These are phyloP conservation scores for Philonicus albiceps DNA, from an alignment of 2,888 invertebrate species.

Conservation along the genomic window DNA sequence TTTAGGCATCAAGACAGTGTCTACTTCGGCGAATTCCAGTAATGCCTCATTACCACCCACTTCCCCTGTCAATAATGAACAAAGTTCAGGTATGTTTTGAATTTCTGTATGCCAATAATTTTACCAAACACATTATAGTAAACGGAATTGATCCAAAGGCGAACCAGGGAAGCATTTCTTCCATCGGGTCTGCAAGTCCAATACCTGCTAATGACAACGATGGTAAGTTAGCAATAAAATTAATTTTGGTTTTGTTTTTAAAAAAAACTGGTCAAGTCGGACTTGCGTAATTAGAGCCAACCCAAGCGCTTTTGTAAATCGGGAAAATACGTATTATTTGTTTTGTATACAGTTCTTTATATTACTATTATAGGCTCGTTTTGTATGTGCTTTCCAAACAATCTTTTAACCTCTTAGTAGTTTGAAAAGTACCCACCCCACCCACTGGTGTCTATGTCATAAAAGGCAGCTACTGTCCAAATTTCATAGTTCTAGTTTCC, in stretches of 20 bases:
- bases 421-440: too few relatives aligned
- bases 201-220: conserved; percentile 61
- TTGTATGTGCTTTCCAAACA: too few relatives aligned
- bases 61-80: conserved; percentile 58
- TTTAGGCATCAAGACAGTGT: conserved; percentile 55
- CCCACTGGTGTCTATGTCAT: too few relatives aligned
- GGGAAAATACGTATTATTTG: too few relatives aligned
- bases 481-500: too few relatives aligned
- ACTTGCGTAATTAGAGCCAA: too few relatives aligned
- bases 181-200: conserved; percentile 61
- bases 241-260: not conserved
- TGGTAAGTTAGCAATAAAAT: conserved; percentile 53
- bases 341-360: too few relatives aligned
- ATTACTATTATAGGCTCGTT: too few relatives aligned
- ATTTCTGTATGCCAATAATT: not conserved
- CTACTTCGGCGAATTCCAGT: conserved; percentile 60
- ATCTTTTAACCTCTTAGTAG: too few relatives aligned
- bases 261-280: too few relatives aligned
- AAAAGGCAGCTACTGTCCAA: too few relatives aligned
- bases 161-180: conserved; percentile 60
- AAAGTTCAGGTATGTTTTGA: conserved; percentile 39
- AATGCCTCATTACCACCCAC: conserved; percentile 61
- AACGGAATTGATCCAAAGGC: conserved; percentile 55
- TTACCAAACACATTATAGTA: conserved; percentile 31
- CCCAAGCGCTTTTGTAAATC: too few relatives aligned